phyloP scores from a whole-genome alignment of 2,797 vertebrate genomes.

The Pristis pectinata region DNA sequence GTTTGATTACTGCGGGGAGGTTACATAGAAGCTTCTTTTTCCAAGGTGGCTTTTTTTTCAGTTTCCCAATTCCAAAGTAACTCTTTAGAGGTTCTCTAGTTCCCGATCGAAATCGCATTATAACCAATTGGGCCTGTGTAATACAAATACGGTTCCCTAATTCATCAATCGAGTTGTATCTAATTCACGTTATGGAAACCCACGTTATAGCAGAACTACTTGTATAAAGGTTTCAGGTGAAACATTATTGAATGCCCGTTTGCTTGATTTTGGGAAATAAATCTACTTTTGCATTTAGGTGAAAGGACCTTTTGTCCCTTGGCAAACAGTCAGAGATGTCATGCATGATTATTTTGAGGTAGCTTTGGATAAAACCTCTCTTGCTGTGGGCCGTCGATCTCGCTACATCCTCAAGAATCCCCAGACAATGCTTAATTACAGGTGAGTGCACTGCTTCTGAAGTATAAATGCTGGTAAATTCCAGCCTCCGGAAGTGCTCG shows the following conservation, averaged over 20 bases:
- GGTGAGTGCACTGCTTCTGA: conserved; percentile 55
- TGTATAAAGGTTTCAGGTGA: not conserved
- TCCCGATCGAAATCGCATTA: too few relatives aligned
- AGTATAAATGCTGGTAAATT: not conserved
- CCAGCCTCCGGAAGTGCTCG: not conserved
- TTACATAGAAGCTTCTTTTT: too few relatives aligned
- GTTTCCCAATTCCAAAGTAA: too few relatives aligned
- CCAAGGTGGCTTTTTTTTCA: too few relatives aligned
- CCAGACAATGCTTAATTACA: conserved; percentile 84
- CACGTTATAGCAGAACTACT: too few relatives aligned
- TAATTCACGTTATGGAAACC: too few relatives aligned
- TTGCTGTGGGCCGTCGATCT: conserved; percentile 76
- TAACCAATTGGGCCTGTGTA: too few relatives aligned
- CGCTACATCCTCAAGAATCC: conserved; percentile 88
- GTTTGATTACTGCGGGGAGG: too few relatives aligned
- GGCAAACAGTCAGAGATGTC: conserved; percentile 85
- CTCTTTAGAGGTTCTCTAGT: too few relatives aligned
- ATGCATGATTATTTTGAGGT: conserved; percentile 78
- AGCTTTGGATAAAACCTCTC: conserved; percentile 87
- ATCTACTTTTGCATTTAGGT: conserved; percentile 56
- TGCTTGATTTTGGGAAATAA: not conserved
- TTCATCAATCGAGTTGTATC: too few relatives aligned
- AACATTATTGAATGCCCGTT: not conserved
- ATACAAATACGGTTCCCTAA: too few relatives aligned
- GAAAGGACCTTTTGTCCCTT: conserved; percentile 75